Evolutionary conservation across 2,113 vertebrate species (phyloP).

Genomic region (Romanogobio albipinnatus): DNA sequence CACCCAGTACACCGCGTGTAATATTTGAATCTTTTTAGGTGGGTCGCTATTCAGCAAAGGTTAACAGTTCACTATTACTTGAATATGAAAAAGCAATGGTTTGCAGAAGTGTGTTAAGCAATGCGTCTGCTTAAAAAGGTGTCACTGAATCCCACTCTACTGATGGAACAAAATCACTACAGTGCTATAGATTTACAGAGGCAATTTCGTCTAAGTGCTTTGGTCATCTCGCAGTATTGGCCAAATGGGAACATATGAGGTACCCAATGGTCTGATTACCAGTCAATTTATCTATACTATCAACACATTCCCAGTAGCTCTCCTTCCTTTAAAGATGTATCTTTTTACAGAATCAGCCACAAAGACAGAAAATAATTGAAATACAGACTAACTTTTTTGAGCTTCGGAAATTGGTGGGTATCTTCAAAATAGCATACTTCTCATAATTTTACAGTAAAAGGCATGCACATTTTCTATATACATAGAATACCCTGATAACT

Average conservation of each 20-base stretch:
- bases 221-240: slow-evolving; percentile 63
- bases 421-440: background rate
- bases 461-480: background rate
- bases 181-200: slow-evolving; percentile 60
- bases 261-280: slow-evolving; percentile 45
- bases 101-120: background rate
- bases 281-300: slow-evolving; percentile 63
- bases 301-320: slow-evolving; percentile 14
- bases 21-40: background rate
- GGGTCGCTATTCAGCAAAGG: background rate
- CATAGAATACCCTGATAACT: background rate
- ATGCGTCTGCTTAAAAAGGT: background rate
- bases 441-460: background rate
- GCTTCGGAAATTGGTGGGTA: background rate
- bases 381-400: background rate
- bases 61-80: background rate
- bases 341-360: slow-evolving; percentile 4
- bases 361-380: background rate
- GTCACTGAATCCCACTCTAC: slow-evolving; percentile 19
- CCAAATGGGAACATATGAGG: slow-evolving; percentile 57
- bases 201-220: slow-evolving; percentile 69
- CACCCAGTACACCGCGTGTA: background rate
- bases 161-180: slow-evolving; percentile 28
- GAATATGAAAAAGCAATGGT: background rate
- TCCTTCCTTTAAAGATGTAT: background rate